Base-by-base conservation (phyloP, 2,113 vertebrate species). In the Ceuthmochares aereus region DNA sequence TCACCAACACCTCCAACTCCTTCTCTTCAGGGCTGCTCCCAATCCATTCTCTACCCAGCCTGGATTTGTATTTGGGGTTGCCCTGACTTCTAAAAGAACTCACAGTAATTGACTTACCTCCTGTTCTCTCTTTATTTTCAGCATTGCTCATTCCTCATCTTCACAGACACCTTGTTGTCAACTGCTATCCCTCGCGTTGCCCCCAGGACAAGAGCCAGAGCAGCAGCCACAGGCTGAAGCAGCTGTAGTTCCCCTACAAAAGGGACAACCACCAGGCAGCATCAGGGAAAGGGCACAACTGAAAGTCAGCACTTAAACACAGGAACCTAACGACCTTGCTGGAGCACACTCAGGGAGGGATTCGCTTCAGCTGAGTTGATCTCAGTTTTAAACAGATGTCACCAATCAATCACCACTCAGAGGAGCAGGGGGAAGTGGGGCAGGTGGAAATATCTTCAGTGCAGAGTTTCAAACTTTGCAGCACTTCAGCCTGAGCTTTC, bases 261-360 rank as follows among this genome's bases (percentile, higher is more conserved):
- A 1, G 3, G 25, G 47, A 6, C 2, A 49, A 13, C 47, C 34
- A 22, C 13, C 36, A 66, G 22, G 20, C 15, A 80, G 20, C 0
- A 0, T 3, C 2, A 52, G 2, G 1, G 5, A 40, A 4, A 15
- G 1, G 12, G 4, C 0, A 12, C 4, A 2, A 1, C 10, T 34
- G 14, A 58, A 45, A 85, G 29, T 21, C 81, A 55, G 25, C 22
- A 13, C 36, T 66, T 77, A 66, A 90, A 49, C 19, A 77, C 30
- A 37, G 19, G 52, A 42, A 49, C 22, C 5, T 4, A 40, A 60
- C 4, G 4, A 12, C 58, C 64, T 43, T 49, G 42, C n/a, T 5
- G 11, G 45, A 66, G 30, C n/a, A 37, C 30, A 14, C 15, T 11
- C n/a, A 54, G 43, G 62, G 43, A 52, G 56, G 27, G 75, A 64